phyloP scores from a whole-genome alignment of 2,888 invertebrate genomes.

The Laspeyria flexula region DNA sequence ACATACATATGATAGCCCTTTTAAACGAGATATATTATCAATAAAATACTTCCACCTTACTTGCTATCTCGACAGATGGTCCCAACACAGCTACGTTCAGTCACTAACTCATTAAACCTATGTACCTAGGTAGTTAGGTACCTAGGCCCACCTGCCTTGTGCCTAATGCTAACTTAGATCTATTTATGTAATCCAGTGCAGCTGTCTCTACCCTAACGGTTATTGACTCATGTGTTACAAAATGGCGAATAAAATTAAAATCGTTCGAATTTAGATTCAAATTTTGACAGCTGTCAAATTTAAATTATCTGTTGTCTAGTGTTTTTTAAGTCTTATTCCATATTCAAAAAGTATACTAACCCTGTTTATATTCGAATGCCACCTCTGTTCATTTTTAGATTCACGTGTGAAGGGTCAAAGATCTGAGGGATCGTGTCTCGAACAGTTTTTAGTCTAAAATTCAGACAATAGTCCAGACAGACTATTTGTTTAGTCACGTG shows the following conservation, averaged over 20 bases:
- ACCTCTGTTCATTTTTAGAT: slow-evolving; percentile 29
- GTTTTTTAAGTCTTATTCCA: no score
- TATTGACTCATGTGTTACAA: background rate
- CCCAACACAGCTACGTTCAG: no score
- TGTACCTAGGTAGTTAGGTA: no score
- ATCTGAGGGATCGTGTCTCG: slow-evolving; percentile 53
- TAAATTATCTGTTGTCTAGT: no score
- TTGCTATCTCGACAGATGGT: no score
- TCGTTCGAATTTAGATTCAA: no score
- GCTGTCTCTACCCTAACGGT: background rate
- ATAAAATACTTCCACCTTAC: no score
- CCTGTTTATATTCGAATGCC: slow-evolving; percentile 21
- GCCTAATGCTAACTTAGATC: background rate
- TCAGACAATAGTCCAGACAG: slow-evolving; percentile 35
- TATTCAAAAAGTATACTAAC: no score
- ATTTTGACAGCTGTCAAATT: no score
- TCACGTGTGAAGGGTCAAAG: slow-evolving; percentile 57
- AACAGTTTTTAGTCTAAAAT: slow-evolving; percentile 44
- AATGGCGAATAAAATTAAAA: no score
- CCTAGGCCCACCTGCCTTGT: background rate
- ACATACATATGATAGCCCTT: no score
- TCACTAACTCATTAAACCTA: background rate
- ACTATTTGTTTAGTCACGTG: slow-evolving; percentile 26
- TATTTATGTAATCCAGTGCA: background rate
- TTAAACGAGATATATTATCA: no score